phyloP scores from a whole-genome alignment of 92 coral and sea anemone species.

The Palythoa grandis region DNA sequence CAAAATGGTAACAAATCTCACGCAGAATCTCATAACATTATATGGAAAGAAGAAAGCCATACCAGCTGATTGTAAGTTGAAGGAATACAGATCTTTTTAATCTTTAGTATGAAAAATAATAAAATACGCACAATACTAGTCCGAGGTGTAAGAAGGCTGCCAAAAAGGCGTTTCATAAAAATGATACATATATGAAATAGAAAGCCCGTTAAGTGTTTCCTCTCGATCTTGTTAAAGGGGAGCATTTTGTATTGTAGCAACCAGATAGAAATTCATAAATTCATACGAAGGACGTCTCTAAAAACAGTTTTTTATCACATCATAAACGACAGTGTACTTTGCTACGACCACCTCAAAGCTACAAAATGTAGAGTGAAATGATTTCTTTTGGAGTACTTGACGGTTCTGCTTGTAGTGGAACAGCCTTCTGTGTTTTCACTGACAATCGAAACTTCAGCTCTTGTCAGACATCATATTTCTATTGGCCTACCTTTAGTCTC shows the following conservation, averaged over 20 bases:
- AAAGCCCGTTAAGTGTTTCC: slow-evolving; percentile 22
- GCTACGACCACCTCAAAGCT: neutral
- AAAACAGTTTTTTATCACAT: neutral
- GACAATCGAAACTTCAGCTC: slow-evolving; percentile 34
- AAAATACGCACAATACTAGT: slow-evolving; percentile 1
- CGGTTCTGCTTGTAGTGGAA: neutral
- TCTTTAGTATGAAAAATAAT: neutral
- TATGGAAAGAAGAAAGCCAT: neutral
- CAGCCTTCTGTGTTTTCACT: slow-evolving; percentile 39
- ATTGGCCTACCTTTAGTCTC: slow-evolving; percentile 42
- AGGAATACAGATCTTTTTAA: neutral
- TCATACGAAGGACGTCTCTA: neutral
- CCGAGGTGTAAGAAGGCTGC: neutral
- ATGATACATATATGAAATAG: slow-evolving; percentile 20
- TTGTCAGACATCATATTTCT: slow-evolving; percentile 5
- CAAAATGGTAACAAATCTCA: neutral
- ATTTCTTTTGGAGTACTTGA: slow-evolving; percentile 33
- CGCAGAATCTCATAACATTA: neutral
- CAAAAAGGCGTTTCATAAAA: neutral
- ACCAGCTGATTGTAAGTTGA: neutral
- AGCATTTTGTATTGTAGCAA: neutral
- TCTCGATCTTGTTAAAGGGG: neutral
- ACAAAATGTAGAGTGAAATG: neutral
- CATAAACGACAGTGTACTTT: neutral
- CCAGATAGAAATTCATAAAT: too few species aligned